phyloP scores from a whole-genome alignment of 1,140 invertebrate genomes.

The Popillia japonica region DNA sequence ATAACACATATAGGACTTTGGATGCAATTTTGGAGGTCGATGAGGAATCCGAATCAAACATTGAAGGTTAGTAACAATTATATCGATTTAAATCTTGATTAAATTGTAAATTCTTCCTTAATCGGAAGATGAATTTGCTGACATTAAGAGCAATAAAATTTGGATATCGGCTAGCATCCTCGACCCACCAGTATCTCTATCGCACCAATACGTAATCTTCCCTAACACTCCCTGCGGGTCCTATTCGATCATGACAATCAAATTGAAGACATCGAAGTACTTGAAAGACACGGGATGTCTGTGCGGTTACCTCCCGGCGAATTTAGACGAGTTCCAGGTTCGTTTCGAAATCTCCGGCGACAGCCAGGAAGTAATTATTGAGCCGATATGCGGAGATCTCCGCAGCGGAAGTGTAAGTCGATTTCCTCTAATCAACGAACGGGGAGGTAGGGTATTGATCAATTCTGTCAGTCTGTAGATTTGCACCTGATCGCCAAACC shows the following conservation, averaged over 20 bases:
- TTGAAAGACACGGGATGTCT: constrained; percentile 36
- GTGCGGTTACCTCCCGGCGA: constrained; percentile 20
- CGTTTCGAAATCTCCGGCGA: constrained; percentile 49
- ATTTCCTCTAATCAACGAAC: too few relatives aligned
- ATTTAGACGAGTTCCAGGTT: constrained; percentile 37
- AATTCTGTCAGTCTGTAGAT: constrained; percentile 45
- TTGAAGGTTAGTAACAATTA: too few relatives aligned
- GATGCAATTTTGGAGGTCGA: too few relatives aligned
- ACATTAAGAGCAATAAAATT: constrained; percentile 24
- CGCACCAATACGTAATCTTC: constrained; percentile 49
- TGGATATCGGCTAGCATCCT: constrained; percentile 40
- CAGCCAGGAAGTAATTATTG: constrained; percentile 47
- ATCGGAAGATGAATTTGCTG: too few relatives aligned
- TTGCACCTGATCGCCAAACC: constrained; percentile 47
- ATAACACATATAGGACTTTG: not conserved
- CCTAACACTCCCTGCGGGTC: constrained; percentile 54
- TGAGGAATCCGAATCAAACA: too few relatives aligned
- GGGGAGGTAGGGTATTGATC: too few relatives aligned
- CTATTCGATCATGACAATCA: constrained; percentile 47
- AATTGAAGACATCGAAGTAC: constrained; percentile 39
- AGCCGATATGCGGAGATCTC: constrained; percentile 50
- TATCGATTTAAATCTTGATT: too few relatives aligned
- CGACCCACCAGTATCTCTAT: constrained; percentile 44
- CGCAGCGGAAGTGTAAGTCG: constrained; percentile 42
- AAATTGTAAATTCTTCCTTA: too few relatives aligned